Percentiles rank a stretch among this genome's conserved stretches.
phyloP scores from a whole-genome alignment of 2,113 vertebrate species.

The human (Homo sapiens) region GRCh38 chr1:73761001-73761500 shows the following conservation, averaged over 20 bases:
- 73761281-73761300: background rate
- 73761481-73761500: background rate
- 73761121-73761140: background rate
- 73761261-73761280: conserved; percentile 30
- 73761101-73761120: background rate
- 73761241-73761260: conserved; percentile 17
- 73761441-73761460: background rate
- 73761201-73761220: background rate
- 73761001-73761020: background rate
- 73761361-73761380: background rate
- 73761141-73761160: background rate
- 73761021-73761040: background rate
- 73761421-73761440: background rate
- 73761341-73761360: background rate
- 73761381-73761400: background rate
- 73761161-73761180: background rate
- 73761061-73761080: background rate
- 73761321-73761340: background rate
- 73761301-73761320: background rate
- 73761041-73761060: background rate
- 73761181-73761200: background rate
- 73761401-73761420: background rate
- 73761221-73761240: conserved; percentile 18
- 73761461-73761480: background rate
- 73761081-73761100: background rate